Evolutionary conservation across 2,797 vertebrate species (phyloP), one percentile per base, ranked within the genome.

Genomic region (Salarias fasciatus): DNA sequence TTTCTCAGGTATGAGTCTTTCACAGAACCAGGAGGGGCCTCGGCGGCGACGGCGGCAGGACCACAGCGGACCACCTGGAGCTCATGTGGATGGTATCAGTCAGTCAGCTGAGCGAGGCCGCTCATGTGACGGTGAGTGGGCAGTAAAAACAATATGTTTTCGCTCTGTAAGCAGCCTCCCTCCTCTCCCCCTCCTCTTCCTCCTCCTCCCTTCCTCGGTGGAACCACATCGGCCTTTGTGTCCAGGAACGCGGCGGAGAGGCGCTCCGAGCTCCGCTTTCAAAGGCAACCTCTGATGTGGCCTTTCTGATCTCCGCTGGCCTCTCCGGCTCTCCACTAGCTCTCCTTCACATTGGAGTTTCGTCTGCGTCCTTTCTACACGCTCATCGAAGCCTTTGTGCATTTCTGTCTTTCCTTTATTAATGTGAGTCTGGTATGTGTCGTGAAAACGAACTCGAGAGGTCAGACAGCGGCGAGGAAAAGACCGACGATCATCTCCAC

Each of bases 241-340:
- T 86, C 73, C 81, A 42, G 71, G 69, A 77, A 58, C 72, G 79
- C 73, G 59, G 63, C 68, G 36, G 5, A 12, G 58, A 68, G 54
- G 64, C 76, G 63, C 65, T 24, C 67, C 1, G 45, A 61, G 82
- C 78, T 88, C 80, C 52, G 8, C 66, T 82, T 88, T 87, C 80
- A 83, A 80, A 88, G 69, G 42, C 62, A 11, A 53, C 76, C 60
- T 85, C 79, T 83, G 85, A 90, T 87, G 89, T 89, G 85, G 88
- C 78, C 61, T 55, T 51, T 87, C 65, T 86, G 86, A 86, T 86
- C 73, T 82, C 55, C 35, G 46, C 51, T n/a, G 37, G 80, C 61
- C 68, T 74, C 55, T n/a, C 57, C 73, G 69, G 57, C 62, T 63
- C 28, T 68, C 15, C 66, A 56, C 24, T 42, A 43, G 14, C 40